Conservation (phyloP, 2,113 vertebrate genomes). For the Anolis carolinensis region DNA sequence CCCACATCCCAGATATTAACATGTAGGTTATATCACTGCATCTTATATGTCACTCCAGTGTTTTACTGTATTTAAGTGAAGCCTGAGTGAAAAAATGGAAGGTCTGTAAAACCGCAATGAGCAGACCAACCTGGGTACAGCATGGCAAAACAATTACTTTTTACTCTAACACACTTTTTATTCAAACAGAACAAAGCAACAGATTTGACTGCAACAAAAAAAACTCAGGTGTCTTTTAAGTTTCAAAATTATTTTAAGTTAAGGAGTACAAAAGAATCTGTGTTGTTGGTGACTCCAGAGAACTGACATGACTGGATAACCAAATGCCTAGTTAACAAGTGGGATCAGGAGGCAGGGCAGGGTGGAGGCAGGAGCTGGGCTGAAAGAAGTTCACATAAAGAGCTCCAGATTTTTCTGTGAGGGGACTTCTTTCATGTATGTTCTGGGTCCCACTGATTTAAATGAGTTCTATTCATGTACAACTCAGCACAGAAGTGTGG, state of each 20-base stretch:
- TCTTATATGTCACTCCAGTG: background rate
- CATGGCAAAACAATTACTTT: constrained; percentile 16
- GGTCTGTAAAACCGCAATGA: background rate
- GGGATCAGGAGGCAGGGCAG: background rate
- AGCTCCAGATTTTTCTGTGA: background rate
- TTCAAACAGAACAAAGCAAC: constrained; percentile 4
- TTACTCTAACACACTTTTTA: background rate
- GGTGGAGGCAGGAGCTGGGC: background rate
- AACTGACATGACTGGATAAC: background rate
- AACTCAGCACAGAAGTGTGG: background rate
- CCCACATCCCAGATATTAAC: background rate
- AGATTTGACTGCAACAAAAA: background rate
- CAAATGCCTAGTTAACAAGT: background rate
- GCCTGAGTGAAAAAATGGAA: background rate
- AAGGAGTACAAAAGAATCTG: background rate
- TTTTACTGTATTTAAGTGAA: background rate
- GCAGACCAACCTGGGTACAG: background rate
- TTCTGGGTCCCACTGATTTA: background rate
- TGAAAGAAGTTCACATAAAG: background rate
- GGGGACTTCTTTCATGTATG: background rate
- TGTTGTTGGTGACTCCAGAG: constrained; percentile 2
- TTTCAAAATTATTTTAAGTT: background rate
- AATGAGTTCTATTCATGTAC: background rate
- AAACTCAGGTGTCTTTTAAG: constrained; percentile 4
- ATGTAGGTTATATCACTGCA: no score